These are phyloP conservation scores for Oscheius sp. DNA, from an alignment of 2,888 invertebrate species.

Conservation along the genomic window DNA sequence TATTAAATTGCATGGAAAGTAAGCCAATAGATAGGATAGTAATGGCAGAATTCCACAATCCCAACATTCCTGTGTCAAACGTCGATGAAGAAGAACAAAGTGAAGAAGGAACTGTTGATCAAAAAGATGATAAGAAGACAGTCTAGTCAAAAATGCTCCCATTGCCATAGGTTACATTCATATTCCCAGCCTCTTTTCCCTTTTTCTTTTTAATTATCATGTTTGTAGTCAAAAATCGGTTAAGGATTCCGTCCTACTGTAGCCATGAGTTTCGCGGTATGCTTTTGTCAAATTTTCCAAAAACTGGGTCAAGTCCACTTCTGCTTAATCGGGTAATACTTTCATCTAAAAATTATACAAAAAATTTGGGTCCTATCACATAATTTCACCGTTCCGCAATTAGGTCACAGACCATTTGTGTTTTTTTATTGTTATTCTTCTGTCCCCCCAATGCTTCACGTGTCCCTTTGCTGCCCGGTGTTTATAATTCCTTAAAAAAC, in stretches of 20 bases:
- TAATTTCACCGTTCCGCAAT: conserved; percentile 10
- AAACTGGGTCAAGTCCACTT: conserved; percentile 31
- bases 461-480: conserved; percentile 36
- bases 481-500: conserved; percentile 7
- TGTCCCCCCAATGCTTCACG: conserved; percentile 10
- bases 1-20: conserved; percentile 66
- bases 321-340: conserved; percentile 33
- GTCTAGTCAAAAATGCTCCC: neutral
- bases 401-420: conserved; percentile 21
- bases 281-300: neutral
- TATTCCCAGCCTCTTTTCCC: neutral
- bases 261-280: neutral
- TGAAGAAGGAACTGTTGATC: conserved; percentile 32
- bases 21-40: conserved; percentile 47
- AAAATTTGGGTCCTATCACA: conserved; percentile 25
- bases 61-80: conserved; percentile 41
- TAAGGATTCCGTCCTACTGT: neutral
- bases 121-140: conserved; percentile 35
- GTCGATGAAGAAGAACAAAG: conserved; percentile 45
- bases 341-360: conserved; percentile 2
- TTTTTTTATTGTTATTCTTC: conserved; percentile 15
- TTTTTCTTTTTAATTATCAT: too few relatives aligned
- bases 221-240: too few relatives aligned
- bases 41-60: conserved; percentile 64
- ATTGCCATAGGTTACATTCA: conserved; percentile 9